Evolutionary conservation across 2,797 vertebrate genomes (phyloP), one percentile per base, ranked within the genome.

Genomic region (Cheirogaleus major): DNA sequence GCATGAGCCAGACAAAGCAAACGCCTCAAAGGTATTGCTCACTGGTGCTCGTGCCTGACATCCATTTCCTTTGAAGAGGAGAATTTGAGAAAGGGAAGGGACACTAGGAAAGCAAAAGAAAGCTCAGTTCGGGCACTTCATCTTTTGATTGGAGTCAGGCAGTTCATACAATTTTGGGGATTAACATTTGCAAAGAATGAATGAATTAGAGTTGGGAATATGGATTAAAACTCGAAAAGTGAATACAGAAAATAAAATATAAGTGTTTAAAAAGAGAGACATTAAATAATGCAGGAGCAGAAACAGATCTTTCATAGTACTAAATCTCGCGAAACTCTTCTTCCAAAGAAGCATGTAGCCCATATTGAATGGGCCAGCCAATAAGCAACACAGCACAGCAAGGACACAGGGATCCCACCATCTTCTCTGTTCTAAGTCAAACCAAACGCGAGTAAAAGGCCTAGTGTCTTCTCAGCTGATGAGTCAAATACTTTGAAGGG

Each of bases 341-440:
- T 30, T 83, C 61, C 59, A 35, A 43, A 11, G 38, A 69, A 69
- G 17, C 70, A 84, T 20, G 50, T 73, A 41, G 32, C 7, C 13
- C 30, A 13, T 17, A 43, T 76, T 52, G 52, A 88, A 38, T 6
- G 38, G n/a, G 55, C 1, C n/a, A n/a, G 50, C 30, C 73, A 76
- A n/a, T 30, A 48, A 45, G 13, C 0, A 22, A 72, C 14, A 32
- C 3, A 67, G 43, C 18, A 7, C 20, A 11, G 38, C 3, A 2
- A 45, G 0, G 3, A 9, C 11, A 50, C 7, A 57, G 4, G 6
- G n/a, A 50, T 7, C 4, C 43, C 22, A 0, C 15, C 14, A 10
- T 23, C 57, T 55, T 43, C 78, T 41, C 2, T 15, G 65, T 38
- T 38, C 48, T 50, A 52, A 82, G 32, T 45, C 45, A 61, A 89